Conservation (phyloP, 2,888 invertebrate species). For the Anticlea derivata region DNA sequence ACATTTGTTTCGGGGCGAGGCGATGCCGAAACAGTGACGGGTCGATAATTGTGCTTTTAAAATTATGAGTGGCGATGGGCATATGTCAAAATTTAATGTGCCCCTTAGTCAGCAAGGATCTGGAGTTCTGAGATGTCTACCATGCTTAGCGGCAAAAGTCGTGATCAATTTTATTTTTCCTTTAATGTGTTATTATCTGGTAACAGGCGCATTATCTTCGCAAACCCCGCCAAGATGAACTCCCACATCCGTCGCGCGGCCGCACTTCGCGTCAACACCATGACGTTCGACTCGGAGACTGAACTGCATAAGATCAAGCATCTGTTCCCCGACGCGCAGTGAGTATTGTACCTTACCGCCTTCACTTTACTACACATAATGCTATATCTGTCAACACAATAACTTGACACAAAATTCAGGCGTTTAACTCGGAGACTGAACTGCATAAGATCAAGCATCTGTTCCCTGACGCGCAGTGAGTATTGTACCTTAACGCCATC, state of each 20-base stretch:
- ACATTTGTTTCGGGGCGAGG: too few relatives aligned
- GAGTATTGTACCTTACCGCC: conserved; percentile 46
- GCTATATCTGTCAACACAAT: conserved; percentile 90
- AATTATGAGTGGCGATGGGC: too few relatives aligned
- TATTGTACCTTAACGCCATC: neutral
- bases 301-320: conserved; percentile 95
- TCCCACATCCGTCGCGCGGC: conserved; percentile 95
- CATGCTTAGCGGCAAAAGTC: too few relatives aligned
- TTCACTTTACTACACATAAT: neutral
- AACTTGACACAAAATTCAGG: too few relatives aligned
- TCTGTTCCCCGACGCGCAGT: conserved; percentile 92
- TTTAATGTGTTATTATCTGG: neutral
- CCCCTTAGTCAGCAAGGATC: too few relatives aligned
- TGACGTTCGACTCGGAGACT: conserved; percentile 97
- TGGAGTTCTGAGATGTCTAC: too few relatives aligned
- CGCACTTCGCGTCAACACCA: conserved; percentile 88
- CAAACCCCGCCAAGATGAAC: conserved; percentile 97
- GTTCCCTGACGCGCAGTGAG: conserved; percentile 92
- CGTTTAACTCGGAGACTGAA: conserved; percentile 97
- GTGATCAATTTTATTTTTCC: too few relatives aligned
- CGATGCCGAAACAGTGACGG: too few relatives aligned
- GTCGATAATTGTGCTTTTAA: too few relatives aligned
- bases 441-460: conserved; percentile 93
- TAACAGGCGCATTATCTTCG: conserved; percentile 93
- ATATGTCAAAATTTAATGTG: too few relatives aligned